Percentiles rank a stretch among this genome's conserved stretches.
Evolutionary conservation across 2,888 invertebrate genomes (phyloP).

Genomic region (Rhogogaster chlorosoma): DNA sequence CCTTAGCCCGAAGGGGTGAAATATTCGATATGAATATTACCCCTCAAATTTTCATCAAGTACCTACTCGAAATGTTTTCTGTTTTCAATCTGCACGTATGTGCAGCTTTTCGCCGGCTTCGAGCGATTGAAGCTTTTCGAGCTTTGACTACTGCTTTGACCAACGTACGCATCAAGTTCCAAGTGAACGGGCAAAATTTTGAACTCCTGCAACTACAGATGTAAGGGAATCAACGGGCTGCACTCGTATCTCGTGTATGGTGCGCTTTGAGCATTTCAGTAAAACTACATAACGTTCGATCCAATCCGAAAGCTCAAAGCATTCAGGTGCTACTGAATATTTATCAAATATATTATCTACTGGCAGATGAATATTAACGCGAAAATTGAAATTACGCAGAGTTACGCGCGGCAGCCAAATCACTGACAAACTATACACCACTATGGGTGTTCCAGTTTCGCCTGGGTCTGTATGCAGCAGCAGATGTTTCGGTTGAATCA

Average conservation of each 20-base stretch:
- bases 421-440: not conserved
- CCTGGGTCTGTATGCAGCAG: slow-evolving; percentile 55
- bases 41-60: not conserved
- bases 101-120: too few species aligned
- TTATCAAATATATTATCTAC: slow-evolving; percentile 7
- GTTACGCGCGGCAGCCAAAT: not conserved
- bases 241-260: not conserved
- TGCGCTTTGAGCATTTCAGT: not conserved
- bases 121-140: not conserved
- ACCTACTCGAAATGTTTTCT: not conserved
- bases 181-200: not conserved
- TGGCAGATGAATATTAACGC: slow-evolving; percentile 20
- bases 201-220: not conserved
- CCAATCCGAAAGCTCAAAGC: slow-evolving; percentile 24
- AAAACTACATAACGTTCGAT: not conserved
- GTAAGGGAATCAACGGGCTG: not conserved
- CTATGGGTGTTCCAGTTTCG: not conserved
- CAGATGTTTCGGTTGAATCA: slow-evolving; percentile 75
- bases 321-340: not conserved
- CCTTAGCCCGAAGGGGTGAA: not conserved
- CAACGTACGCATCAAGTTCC: not conserved
- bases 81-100: not conserved
- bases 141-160: not conserved
- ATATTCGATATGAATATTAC: not conserved
- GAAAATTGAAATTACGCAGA: slow-evolving; percentile 37